Conservation (phyloP, 2,113 vertebrate species). For the Oncorhynchus tshawytscha region DNA sequence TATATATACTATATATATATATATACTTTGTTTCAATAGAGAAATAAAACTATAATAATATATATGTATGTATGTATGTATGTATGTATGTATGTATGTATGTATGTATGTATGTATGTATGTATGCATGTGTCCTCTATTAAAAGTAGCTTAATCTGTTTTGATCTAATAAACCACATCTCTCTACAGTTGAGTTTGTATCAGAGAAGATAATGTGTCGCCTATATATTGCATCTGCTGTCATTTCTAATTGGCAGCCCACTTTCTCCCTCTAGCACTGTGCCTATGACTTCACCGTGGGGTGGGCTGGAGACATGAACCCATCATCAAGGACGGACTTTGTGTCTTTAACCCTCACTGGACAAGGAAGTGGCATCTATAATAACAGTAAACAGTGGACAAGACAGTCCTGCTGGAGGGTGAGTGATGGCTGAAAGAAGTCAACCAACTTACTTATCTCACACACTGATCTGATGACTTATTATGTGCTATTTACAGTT, state of each 20-base stretch:
- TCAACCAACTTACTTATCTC: background rate
- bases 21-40: too few relatives aligned
- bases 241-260: background rate
- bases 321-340: slow-evolving; percentile 78
- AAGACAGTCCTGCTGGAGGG: slow-evolving; percentile 88
- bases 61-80: too few relatives aligned
- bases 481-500: too few relatives aligned
- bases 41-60: too few relatives aligned
- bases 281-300: slow-evolving; percentile 34
- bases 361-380: slow-evolving; percentile 60
- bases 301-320: slow-evolving; percentile 68
- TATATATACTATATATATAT: too few relatives aligned
- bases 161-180: too few relatives aligned
- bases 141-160: too few relatives aligned
- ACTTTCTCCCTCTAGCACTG: background rate
- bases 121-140: too few relatives aligned
- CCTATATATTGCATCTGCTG: background rate
- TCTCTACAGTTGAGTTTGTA: background rate
- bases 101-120: too few relatives aligned
- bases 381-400: slow-evolving; percentile 80
- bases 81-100: too few relatives aligned
- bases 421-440: slow-evolving; percentile 27
- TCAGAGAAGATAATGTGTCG: too few relatives aligned
- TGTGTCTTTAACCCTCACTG: slow-evolving; percentile 79
- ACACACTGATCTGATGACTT: background rate